Evolutionary conservation across 2,888 invertebrate species (phyloP), one percentile per base, ranked within the genome.

Genomic region (Diaperis boleti): DNA sequence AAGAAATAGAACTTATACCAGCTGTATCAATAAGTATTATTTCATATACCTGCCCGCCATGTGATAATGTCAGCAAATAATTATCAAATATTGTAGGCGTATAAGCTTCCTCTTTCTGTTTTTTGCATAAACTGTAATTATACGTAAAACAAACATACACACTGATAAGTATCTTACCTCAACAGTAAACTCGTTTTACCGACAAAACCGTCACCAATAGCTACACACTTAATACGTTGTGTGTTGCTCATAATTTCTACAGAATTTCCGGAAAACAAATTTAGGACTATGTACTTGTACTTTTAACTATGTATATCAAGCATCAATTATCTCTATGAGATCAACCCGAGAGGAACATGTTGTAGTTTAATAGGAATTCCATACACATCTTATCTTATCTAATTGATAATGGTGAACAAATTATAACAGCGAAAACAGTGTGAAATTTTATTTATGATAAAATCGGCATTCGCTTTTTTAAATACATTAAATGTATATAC

Each of bases 41-140:
- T 8, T 64, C 50, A 39, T 64, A 67, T 3, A 44, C 44, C 54
- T 66, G 45, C 14, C 59, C 60, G 13, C 65, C 45, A 18, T 66
- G 42, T 5, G 15, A 15, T 1, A 54, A 26, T 10, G 15, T 33
- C 20, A 64, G 41, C 7, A 56, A 55, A 3, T 59, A 37, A 39
- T 69, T 70, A 10, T 70, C 70, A 41, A 70, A 69, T 15, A 70
- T 49, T 1, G 70, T 70, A 0, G 70, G 65, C 6, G 52, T 47
- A 55, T 69, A 69, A 17, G 45, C 11, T 11, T 52, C 11, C 14
- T 59, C 39, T 20, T 20, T n/a, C 6, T 26, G 54, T 11, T 64
- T 35, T 11, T 59, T 17, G 3, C 37, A 44, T 20, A 66, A 26
- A 29, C 66, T 66, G 35, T 5, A 63, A 55, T 26, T 18, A 29